These are phyloP conservation scores for Sebastes vulpes DNA, from an alignment of 2,797 vertebrate species.

Conservation along the genomic window DNA sequence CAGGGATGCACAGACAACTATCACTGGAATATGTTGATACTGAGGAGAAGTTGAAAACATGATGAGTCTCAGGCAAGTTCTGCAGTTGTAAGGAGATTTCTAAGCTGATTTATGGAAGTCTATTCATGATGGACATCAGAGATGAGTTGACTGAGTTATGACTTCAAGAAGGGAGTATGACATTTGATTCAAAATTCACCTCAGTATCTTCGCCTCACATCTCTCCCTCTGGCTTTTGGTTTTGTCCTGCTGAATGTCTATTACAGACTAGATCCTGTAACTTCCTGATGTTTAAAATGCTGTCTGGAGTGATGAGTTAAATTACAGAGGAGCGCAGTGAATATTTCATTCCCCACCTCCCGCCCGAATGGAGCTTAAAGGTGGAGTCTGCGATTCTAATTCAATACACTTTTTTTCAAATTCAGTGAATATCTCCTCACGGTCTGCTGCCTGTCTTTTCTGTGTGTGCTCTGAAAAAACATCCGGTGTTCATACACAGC, in stretches of 20 bases:
- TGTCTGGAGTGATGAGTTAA: neutral
- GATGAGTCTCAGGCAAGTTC: neutral
- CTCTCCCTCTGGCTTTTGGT: neutral
- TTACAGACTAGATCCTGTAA: neutral
- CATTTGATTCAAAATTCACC: neutral
- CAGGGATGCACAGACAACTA: neutral
- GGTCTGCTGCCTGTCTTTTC: no score
- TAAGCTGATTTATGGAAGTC: neutral
- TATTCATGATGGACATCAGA: neutral
- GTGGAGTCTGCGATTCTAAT: no score
- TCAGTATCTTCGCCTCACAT: neutral
- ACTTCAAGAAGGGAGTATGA: neutral
- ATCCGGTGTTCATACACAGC: no score
- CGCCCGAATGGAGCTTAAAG: neutral
- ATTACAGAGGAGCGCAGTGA: neutral
- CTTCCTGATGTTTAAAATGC: neutral
- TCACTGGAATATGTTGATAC: neutral
- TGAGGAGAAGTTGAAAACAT: neutral
- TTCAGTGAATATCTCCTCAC: no score
- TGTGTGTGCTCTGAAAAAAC: no score
- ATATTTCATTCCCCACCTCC: neutral
- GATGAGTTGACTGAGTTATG: neutral
- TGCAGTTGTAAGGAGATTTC: neutral
- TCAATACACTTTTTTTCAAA: no score
- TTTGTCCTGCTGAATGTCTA: neutral